Evolutionary conservation across 2,797 vertebrate genomes (phyloP), one percentile per base, ranked within the genome.

Genomic region (Adelosebastes latens): DNA sequence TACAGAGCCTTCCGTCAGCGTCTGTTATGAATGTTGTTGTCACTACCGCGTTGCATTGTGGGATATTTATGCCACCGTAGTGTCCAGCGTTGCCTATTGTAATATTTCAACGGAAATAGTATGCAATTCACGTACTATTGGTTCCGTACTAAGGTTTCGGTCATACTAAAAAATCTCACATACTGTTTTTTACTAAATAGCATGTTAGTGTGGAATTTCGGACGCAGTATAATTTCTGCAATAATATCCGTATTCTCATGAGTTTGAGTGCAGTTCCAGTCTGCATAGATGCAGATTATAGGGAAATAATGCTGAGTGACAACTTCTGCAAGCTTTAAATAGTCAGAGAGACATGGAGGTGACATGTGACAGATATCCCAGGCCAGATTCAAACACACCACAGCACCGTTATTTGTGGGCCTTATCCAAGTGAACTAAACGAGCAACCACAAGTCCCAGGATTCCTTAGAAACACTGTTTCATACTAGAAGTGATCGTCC

Each of bases 391-490:
- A 71, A 46, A 64, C 34, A 22, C 16, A 36, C 13, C 4, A 27
- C 64, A 13, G n/a, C 29, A 14, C 29, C 20, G 18, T 14, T 73
- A 55, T 76, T 70, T 42, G 27, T 52, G 27, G 27, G 31, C 34
- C 5, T 20, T 2, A 8, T 79, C 52, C 58, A 86, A 82, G 67
- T 74, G 31, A 75, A 68, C 7, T 49, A 32, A 59, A 79, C 2
- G 14, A 66, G 4, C 25, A 4, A 65, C 56, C 59, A 42, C 22
- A 60, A 68, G 39, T 66, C 64, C 66, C 5, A 18, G 63, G 32
- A 36, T 32, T 81, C 72, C 56, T 49, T 25, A 46, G 66, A 75
- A 68, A 42, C 56, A 63, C 55, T 49, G 62, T 65, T 87, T 85
- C 10, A 22, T 4, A 77, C 82, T 82, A 84, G 34, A 59, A 18